These are phyloP conservation scores for Callocephalon fimbriatum DNA, from an alignment of 2,113 vertebrate species.

Conservation along the genomic window DNA sequence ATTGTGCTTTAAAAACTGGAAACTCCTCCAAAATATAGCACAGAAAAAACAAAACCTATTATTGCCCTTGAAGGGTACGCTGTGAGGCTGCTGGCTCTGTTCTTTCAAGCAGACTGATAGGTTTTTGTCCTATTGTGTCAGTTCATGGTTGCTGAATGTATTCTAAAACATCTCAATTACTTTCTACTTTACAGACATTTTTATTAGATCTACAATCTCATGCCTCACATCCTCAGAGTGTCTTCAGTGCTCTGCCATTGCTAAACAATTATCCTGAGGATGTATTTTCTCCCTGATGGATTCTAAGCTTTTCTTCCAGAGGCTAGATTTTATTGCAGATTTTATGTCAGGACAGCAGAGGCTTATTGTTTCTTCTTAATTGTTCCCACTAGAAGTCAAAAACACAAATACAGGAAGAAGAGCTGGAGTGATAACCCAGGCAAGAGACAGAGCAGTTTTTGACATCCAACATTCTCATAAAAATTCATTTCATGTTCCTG, in stretches of 20 bases:
- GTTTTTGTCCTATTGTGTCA: slow-evolving; percentile 12
- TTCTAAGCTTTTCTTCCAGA: slow-evolving; percentile 52
- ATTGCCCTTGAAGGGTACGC: slow-evolving; percentile 35
- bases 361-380: slow-evolving; percentile 12
- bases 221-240: slow-evolving; percentile 37
- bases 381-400: slow-evolving; percentile 26
- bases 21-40: slow-evolving; percentile 23
- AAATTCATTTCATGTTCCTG: not conserved
- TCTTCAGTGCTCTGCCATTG: not conserved
- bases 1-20: slow-evolving; percentile 8
- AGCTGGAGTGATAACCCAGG: not conserved
- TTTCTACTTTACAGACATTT: slow-evolving; percentile 50
- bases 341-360: slow-evolving; percentile 43
- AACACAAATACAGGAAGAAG: not conserved
- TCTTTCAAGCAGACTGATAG: slow-evolving; percentile 20
- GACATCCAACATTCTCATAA: not conserved
- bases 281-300: slow-evolving; percentile 13
- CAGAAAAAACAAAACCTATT: not conserved
- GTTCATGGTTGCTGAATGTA: not conserved
- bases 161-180: slow-evolving; percentile 60
- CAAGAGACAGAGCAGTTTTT: not conserved
- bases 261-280: slow-evolving; percentile 36
- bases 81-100: not conserved
- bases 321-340: slow-evolving; percentile 36
- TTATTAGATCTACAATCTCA: slow-evolving; percentile 53